Base-by-base conservation (phyloP, 2,113 vertebrate species). In the Solea solea region DNA sequence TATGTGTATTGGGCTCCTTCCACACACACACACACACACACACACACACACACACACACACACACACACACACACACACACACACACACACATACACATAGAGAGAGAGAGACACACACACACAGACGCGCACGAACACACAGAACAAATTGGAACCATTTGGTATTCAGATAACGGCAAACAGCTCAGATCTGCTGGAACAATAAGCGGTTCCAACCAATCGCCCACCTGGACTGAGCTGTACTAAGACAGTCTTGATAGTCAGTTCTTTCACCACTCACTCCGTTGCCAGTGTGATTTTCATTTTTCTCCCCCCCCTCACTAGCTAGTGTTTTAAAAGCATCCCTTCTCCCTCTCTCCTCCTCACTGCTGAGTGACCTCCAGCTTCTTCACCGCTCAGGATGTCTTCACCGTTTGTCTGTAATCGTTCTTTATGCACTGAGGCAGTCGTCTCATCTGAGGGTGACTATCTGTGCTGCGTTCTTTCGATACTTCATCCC, bases 141-240 rank as follows among this genome's bases (percentile, higher is more conserved):
- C 0, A 46, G 41, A 67, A 67, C 64, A 85, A 87, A 90, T 86
- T 84, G 69, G 67, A 87, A 88, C 72, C 77, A 82, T 88, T 89
- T 86, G 88, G 74, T 86, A 87, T 90, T 90, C 83, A 87, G 78
- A 86, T 86, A 88, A 86, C 49, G 15, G 61, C 72, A 77, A 87
- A 86, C 66, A 83, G 69, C 81, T 86, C 73, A 72, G 75, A 83
- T 88, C 70, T 86, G 70, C 81, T 81, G 73, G 74, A 88, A 84
- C 88, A 85, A 86, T 81, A 72, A 84, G 34, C 52, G 2, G 58
- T 80, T 83, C 78, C 67, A 81, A 80, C 72, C 79, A 77, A 60
- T 78, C 59, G 60, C 81, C 86, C 83, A 86, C 84, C 88, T 88
- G 86, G 75, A 82, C 78, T 60, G 70, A 65, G 78, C 82, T 55